phyloP scores from a whole-genome alignment of 2,888 invertebrate species.

The Cosmorhoe ocellata region DNA sequence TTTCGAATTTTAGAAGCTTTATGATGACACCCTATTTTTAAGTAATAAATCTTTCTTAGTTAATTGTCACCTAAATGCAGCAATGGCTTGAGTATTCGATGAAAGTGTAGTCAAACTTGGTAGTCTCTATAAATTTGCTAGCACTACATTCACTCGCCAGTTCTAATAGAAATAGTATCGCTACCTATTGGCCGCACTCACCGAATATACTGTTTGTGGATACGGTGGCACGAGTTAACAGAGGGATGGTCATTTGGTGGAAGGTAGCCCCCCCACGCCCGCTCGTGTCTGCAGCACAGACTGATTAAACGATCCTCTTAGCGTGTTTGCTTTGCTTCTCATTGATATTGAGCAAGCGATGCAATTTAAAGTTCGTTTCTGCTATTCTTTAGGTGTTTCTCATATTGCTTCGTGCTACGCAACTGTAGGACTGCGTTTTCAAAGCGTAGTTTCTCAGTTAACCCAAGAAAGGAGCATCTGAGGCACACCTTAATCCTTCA shows the following conservation, averaged over 20 bases:
- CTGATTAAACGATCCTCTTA: constrained; percentile 76
- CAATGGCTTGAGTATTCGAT: too few species aligned
- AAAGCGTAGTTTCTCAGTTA: too few species aligned
- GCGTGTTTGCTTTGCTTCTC: constrained; percentile 65
- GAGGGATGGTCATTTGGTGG: constrained; percentile 80
- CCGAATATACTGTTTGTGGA: constrained; percentile 79
- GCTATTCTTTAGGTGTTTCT: constrained; percentile 15
- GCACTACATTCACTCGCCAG: constrained; percentile 21
- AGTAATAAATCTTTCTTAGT: too few species aligned
- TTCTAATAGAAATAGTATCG: constrained; percentile 42
- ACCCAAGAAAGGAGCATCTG: too few species aligned
- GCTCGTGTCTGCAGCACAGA: constrained; percentile 65
- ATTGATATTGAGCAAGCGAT: constrained; percentile 44
- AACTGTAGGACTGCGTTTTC: too few species aligned
- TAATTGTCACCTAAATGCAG: too few species aligned
- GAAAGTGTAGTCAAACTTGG: too few species aligned
- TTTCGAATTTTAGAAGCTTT: too few species aligned
- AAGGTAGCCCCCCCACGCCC: constrained; percentile 58
- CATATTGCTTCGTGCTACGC: too few species aligned
- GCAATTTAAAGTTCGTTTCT: constrained; percentile 4
- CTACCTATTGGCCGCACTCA: constrained; percentile 60
- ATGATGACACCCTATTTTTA: too few species aligned
- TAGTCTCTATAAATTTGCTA: constrained; percentile 6
- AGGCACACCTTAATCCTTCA: too few species aligned
- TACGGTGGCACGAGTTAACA: constrained; percentile 77